Percentiles rank a stretch among this genome's conserved stretches.
These are phyloP conservation scores for Forbesichthys agassizii DNA, from an alignment of 2,113 vertebrate species.

Conservation along the genomic window DNA sequence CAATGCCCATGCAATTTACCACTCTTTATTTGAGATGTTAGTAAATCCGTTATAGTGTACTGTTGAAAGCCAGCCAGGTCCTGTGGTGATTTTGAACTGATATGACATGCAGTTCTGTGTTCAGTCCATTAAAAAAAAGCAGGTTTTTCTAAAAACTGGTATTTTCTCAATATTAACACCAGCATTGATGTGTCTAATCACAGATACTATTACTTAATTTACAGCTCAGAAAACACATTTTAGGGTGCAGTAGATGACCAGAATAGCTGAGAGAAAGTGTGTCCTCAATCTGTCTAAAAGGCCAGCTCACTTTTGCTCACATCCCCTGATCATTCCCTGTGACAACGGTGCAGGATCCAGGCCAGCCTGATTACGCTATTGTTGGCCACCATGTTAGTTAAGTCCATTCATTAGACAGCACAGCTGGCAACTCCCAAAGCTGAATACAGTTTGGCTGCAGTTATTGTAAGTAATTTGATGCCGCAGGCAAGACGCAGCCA, in stretches of 20 bases:
- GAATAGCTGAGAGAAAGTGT: neutral
- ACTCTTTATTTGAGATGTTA: no score
- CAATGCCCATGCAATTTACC: no score
- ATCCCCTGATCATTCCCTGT: neutral
- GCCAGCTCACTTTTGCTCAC: neutral
- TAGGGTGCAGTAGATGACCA: neutral
- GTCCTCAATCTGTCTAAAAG: neutral
- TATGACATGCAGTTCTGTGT: no score
- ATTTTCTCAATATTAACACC: no score
- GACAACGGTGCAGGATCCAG: neutral
- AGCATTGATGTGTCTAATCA: no score
- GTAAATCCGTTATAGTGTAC: no score
- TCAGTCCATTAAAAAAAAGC: no score
- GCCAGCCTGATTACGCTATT: neutral
- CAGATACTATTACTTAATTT: no score
- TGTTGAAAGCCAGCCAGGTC: no score
- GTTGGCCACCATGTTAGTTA: neutral
- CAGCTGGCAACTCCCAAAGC: neutral
- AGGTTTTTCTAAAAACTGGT: no score
- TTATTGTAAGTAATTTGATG: conserved; percentile 1
- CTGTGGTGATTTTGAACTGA: no score
- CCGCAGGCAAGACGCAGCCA: neutral
- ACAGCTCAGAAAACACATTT: no score
- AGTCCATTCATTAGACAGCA: neutral
- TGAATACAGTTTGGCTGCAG: neutral